A percentile compares a stretch with the other conserved stretches of the same genome.
phyloP scores from a whole-genome alignment of 2,113 vertebrate species.

The Bubo scandiacus region DNA sequence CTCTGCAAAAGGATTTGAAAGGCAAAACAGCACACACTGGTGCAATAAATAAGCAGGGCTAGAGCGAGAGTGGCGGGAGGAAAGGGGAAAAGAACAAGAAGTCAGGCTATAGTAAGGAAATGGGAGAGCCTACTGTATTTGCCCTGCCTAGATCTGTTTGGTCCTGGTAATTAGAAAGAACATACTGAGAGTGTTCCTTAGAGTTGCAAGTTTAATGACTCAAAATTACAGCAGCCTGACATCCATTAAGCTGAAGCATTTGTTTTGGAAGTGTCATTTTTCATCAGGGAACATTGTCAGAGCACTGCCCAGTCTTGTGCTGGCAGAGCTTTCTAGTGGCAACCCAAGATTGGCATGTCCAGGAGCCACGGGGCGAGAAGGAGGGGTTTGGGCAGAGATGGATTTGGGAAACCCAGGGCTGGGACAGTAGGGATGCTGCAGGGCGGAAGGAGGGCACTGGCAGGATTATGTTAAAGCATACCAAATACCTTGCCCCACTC shows the following conservation, averaged over 20 bases:
- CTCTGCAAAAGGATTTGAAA: slow-evolving; percentile 44
- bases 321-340: not conserved
- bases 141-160: slow-evolving; percentile 36
- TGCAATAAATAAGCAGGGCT: slow-evolving; percentile 25
- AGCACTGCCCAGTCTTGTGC: not conserved
- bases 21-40: slow-evolving; percentile 5
- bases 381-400: not conserved
- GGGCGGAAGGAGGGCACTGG: not conserved
- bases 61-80: not conserved
- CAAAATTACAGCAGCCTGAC: slow-evolving; percentile 54
- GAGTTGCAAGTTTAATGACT: slow-evolving; percentile 62
- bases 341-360: not conserved
- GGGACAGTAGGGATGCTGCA: not conserved
- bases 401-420: not conserved
- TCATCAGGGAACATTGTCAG: slow-evolving; percentile 16
- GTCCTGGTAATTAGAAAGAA: slow-evolving; percentile 60
- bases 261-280: slow-evolving; percentile 54
- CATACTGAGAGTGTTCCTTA: slow-evolving; percentile 40
- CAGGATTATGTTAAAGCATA: not conserved
- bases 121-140: slow-evolving; percentile 1
- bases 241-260: slow-evolving; percentile 38
- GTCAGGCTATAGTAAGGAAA: not conserved
- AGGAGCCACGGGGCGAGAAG: not conserved
- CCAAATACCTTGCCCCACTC: not conserved
- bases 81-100: not conserved